phyloP scores from a whole-genome alignment of 2,888 invertebrate genomes.

The Gymnocheta viridis region DNA sequence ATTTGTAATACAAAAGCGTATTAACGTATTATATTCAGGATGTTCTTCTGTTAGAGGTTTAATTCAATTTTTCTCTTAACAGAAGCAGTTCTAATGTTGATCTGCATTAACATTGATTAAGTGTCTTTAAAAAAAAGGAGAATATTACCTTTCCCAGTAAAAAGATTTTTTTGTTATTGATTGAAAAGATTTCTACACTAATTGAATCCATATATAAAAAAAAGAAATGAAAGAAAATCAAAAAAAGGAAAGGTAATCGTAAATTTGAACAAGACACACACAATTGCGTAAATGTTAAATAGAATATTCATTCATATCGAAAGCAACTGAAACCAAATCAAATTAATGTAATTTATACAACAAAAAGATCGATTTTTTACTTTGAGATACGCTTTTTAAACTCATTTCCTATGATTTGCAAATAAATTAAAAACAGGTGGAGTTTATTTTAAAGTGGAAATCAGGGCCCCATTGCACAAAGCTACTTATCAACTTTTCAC shows the following conservation, averaged over 20 bases:
- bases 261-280: not conserved
- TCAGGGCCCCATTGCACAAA: no score
- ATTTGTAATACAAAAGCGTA: slow-evolving; percentile 11
- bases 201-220: slow-evolving; percentile 21
- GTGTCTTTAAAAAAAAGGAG: not conserved
- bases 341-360: slow-evolving; percentile 3
- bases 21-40: slow-evolving; percentile 20
- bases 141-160: not conserved
- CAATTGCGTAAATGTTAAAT: not conserved
- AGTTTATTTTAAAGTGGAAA: no score
- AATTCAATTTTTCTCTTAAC: not conserved
- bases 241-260: not conserved
- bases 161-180: not conserved
- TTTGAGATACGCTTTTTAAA: not conserved
- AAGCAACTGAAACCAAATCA: slow-evolving; percentile 5
- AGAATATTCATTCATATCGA: not conserved
- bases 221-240: not conserved
- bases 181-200: slow-evolving; percentile 34
- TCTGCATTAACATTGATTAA: slow-evolving; percentile 16
- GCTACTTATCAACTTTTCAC: no score
- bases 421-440: no score
- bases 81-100: not conserved
- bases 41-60: not conserved
- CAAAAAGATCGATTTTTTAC: not conserved
- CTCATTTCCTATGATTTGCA: not conserved